Base-by-base conservation (phyloP, 2,797 vertebrate genomes). In the Enteromius unitaeniatus region DNA sequence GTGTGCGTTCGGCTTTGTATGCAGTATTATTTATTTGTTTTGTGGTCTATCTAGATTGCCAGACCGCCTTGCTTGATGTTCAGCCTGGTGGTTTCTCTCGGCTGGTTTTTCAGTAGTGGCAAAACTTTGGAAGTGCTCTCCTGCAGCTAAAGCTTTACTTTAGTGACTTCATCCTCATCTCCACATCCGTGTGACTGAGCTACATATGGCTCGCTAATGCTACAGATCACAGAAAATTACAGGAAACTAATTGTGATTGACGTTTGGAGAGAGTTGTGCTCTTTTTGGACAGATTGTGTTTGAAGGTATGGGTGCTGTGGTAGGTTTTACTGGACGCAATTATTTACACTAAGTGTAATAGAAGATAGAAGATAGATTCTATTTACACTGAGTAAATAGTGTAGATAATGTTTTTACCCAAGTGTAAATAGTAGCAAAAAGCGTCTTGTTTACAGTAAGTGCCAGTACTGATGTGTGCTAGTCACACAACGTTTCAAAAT, bases 81-180 rank as follows among this genome's bases (percentile, higher is more conserved):
- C 84, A 26, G 15, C 37, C 45, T 70, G 34, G 19, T 45, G 67
- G 76, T n/a, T 42, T 82, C 49, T 23, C 26, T 37, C 51, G 37
- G 40, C 85, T 23, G 31, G 74, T 84, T 89, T 91, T 91, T 92
- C 91, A 82, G 69, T 84, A 53, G 87, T 86, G 89, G 90, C 92
- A 92, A 91, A 93, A 92, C 89, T 88, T 84, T 65, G 62, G 62
- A 34, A 65, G 17, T 34, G 28, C 28, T 34, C 28, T 64, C 75
- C 77, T 88, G 88, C 89, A 90, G 88, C 90, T 91, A 77, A 47
- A 67, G 21, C 58, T 72, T 26, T 47, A 65, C 42, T 19, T 62
- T 87, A 86, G 85, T 86, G 84, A 91, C 89, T 90, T 45, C 49
- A 47, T 68, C 80, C 62, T 42, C 53, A 5, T 82, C 13, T 40